Conservation (phyloP, 2,888 invertebrate species). For the Noctua fimbriata region DNA sequence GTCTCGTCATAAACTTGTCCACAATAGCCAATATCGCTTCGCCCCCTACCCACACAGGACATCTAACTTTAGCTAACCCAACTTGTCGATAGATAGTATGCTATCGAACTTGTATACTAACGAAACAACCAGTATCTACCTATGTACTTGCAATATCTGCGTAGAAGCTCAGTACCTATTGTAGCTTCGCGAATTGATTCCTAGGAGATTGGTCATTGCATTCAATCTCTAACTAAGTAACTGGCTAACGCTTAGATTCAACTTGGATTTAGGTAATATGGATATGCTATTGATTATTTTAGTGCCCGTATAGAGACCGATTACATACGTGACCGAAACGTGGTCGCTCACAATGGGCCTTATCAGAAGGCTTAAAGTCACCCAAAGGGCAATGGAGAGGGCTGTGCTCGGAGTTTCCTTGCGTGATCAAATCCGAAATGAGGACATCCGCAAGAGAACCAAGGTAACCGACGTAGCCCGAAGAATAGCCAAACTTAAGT, state of each 20-base stretch:
- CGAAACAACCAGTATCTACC: neutral
- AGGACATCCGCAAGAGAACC: too few relatives aligned
- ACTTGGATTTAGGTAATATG: neutral
- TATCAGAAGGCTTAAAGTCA: too few relatives aligned
- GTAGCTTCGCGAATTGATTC: constrained; percentile 49
- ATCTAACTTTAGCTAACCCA: neutral
- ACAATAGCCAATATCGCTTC: neutral
- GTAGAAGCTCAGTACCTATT: constrained; percentile 40
- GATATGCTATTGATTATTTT: neutral
- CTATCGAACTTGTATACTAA: neutral
- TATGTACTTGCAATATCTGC: constrained; percentile 3
- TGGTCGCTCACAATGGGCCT: too few relatives aligned
- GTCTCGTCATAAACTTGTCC: neutral
- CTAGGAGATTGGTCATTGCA: constrained; percentile 27
- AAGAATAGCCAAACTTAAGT: too few relatives aligned
- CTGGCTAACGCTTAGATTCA: neutral
- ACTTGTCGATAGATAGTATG: neutral
- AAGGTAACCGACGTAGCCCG: too few relatives aligned
- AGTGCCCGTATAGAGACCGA: too few relatives aligned
- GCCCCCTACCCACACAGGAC: neutral
- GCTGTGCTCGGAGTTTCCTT: too few relatives aligned
- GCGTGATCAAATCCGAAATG: too few relatives aligned
- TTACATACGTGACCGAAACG: too few relatives aligned
- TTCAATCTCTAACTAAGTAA: constrained; percentile 9
- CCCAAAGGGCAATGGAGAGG: too few relatives aligned